Evolutionary conservation across 2,888 invertebrate species (phyloP).

Genomic region (Eristalis pertinax): DNA sequence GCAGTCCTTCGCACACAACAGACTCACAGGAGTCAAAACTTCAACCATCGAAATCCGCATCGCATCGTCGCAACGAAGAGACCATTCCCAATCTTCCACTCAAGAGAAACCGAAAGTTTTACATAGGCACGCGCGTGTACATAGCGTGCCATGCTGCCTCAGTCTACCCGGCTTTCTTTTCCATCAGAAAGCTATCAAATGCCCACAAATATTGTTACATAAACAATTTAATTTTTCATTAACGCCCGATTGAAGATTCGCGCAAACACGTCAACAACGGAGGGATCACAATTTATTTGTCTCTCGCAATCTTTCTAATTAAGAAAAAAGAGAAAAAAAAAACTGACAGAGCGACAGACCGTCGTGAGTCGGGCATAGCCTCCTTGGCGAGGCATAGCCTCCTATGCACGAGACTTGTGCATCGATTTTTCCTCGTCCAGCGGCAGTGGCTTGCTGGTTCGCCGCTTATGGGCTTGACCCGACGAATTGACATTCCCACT

Average conservation of each 20-base stretch:
- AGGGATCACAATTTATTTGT: not conserved
- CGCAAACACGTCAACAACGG: not conserved
- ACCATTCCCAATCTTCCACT: not conserved
- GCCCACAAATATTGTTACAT: not conserved
- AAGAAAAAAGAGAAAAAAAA: not conserved
- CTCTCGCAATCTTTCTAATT: not conserved
- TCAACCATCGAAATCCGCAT: not conserved
- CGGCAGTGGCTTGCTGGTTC: not conserved
- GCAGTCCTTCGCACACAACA: not conserved
- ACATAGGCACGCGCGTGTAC: not conserved
- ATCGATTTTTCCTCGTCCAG: constrained; percentile 49
- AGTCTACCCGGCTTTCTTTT: not conserved
- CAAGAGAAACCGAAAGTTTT: not conserved
- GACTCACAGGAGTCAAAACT: not conserved
- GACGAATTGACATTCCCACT: constrained; percentile 7
- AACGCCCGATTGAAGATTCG: not conserved
- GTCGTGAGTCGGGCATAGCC: not conserved
- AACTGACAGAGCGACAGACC: not conserved
- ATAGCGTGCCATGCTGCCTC: not conserved
- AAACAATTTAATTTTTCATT: constrained; percentile 1
- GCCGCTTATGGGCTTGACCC: not conserved
- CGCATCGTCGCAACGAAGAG: not conserved
- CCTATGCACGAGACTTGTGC: constrained; percentile 2
- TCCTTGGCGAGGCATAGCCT: not conserved
- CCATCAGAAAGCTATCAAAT: not conserved